phyloP scores from a whole-genome alignment of 1,140 invertebrate species.

The Muscidifurax raptorellus region DNA sequence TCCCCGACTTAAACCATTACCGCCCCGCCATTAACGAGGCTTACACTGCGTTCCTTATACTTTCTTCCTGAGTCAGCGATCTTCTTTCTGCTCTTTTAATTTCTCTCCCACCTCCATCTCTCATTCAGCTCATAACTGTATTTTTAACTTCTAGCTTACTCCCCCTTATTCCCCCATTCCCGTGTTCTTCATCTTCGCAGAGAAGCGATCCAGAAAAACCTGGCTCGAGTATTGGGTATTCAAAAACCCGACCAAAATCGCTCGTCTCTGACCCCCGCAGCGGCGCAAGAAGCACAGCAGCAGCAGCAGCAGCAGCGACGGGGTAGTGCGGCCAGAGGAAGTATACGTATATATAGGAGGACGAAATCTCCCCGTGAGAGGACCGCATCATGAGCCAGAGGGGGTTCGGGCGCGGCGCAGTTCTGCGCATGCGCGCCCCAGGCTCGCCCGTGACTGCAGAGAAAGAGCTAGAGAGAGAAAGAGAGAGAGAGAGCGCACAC shows the following conservation, averaged over 20 bases:
- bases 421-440: conserved; percentile 65
- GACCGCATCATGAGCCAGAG: conserved; percentile 16
- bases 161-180: not conserved
- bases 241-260: too few relatives aligned
- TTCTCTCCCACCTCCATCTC: not conserved
- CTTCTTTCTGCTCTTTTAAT: not conserved
- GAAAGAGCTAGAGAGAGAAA: too few relatives aligned
- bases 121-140: not conserved
- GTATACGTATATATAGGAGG: too few relatives aligned
- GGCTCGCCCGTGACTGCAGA: conserved; percentile 71
- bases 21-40: not conserved
- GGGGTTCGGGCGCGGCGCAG: conserved; percentile 54
- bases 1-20: not conserved
- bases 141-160: not conserved
- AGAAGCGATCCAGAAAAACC: too few relatives aligned
- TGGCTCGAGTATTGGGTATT: too few relatives aligned
- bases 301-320: not conserved
- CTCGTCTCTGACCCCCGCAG: not conserved
- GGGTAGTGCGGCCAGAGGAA: not conserved
- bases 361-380: not conserved
- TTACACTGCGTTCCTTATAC: not conserved
- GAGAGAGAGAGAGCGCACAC: conserved; percentile 51
- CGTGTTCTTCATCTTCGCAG: not conserved
- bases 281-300: not conserved
- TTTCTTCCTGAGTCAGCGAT: not conserved